Conservation (phyloP, 2,888 invertebrate species). For the Latrodectus elegans region DNA sequence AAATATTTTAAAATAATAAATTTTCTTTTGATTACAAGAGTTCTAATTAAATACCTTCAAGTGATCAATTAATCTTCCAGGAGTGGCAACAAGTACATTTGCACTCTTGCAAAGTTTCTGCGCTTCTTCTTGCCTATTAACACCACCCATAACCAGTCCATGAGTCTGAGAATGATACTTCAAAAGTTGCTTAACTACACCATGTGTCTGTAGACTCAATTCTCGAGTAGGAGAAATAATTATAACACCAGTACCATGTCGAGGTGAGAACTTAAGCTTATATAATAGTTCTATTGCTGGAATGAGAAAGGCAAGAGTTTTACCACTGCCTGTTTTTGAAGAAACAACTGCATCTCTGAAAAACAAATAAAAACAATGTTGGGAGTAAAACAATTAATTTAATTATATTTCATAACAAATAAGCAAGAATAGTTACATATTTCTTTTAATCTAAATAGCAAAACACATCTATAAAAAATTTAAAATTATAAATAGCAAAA, state of each 20-base stretch:
- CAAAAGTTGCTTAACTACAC: slow-evolving; percentile 94
- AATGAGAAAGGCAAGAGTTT: slow-evolving; percentile 95
- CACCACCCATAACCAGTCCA: slow-evolving; percentile 96
- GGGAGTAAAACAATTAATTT: too few relatives aligned
- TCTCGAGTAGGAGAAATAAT: slow-evolving; percentile 97
- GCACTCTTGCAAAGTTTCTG: slow-evolving; percentile 91
- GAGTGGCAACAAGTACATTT: slow-evolving; percentile 95
- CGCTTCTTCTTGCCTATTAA: slow-evolving; percentile 91
- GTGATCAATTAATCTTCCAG: slow-evolving; percentile 95
- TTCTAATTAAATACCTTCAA: slow-evolving; percentile 77
- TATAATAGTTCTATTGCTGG: slow-evolving; percentile 93
- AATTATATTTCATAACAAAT: too few relatives aligned
- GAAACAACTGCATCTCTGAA: slow-evolving; percentile 90
- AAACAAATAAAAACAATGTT: slow-evolving; percentile 1
- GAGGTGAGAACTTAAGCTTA: slow-evolving; percentile 92
- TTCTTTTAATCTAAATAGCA: too few relatives aligned
- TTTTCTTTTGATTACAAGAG: too few relatives aligned
- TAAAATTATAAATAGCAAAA: too few relatives aligned
- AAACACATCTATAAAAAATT: too few relatives aligned
- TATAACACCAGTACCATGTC: slow-evolving; percentile 94
- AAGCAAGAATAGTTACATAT: too few relatives aligned
- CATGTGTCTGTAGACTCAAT: slow-evolving; percentile 97
- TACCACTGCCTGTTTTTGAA: slow-evolving; percentile 98
- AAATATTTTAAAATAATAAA: not conserved
- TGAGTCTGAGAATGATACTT: slow-evolving; percentile 91